Percentiles rank a stretch among this genome's conserved stretches.
These are phyloP conservation scores for Dallia pectoralis DNA, from an alignment of 2,797 vertebrate genomes.

Conservation along the genomic window DNA sequence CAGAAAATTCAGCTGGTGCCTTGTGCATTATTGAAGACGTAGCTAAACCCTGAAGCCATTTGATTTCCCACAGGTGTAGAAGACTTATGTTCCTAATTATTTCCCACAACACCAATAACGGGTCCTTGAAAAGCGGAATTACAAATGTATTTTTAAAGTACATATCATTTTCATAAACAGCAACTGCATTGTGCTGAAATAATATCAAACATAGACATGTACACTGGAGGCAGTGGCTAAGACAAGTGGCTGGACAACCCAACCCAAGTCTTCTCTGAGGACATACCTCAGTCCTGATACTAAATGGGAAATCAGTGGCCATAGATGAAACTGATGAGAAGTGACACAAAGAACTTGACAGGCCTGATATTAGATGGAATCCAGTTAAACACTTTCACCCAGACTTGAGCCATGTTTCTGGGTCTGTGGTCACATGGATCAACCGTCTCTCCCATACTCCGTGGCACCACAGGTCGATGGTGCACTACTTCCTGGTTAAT, in stretches of 20 bases:
- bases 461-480: constrained; percentile 30
- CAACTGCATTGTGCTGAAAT: constrained; percentile 21
- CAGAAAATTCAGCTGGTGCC: constrained; percentile 49
- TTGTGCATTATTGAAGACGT: constrained; percentile 60
- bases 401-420: neutral
- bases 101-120: constrained; percentile 27
- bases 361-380: neutral
- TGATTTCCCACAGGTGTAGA: constrained; percentile 48
- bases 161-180: neutral
- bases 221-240: no score
- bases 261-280: neutral
- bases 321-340: neutral
- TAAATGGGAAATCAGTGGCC: neutral
- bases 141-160: constrained; percentile 24
- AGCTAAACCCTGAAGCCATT: constrained; percentile 27
- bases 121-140: constrained; percentile 22
- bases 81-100: constrained; percentile 42
- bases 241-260: no score
- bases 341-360: neutral
- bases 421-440: constrained; percentile 18
- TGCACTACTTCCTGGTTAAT: constrained; percentile 61
- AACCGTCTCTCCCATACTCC: constrained; percentile 33
- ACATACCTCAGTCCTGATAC: neutral
- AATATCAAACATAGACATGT: neutral
- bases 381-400: constrained; percentile 23